Evolutionary conservation across 2,113 vertebrate species (phyloP).

Genomic region (Hippocampus zosterae): DNA sequence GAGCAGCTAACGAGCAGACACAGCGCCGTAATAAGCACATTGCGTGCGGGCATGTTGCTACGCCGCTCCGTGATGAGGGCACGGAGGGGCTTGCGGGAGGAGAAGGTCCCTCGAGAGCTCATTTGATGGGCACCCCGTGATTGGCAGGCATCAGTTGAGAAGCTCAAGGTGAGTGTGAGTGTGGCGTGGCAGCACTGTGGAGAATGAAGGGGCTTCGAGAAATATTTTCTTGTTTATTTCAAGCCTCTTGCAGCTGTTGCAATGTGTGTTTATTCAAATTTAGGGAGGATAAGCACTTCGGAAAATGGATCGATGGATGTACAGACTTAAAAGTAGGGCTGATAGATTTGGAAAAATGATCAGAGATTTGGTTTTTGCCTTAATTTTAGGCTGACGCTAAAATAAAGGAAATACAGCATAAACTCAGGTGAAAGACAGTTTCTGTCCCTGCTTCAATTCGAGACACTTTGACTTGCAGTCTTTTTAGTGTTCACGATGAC

Average conservation of each 20-base stretch:
- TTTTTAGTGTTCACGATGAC: too few species aligned
- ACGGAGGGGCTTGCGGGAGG: not conserved
- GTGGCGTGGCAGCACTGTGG: not conserved
- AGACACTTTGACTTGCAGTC: too few species aligned
- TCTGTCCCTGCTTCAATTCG: too few species aligned
- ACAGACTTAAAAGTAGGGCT: not conserved
- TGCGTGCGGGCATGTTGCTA: conserved; percentile 24
- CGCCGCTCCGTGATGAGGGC: not conserved
- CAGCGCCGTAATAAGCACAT: conserved; percentile 23
- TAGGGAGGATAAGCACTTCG: too few species aligned
- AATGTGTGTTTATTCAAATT: not conserved
- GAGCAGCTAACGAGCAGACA: conserved; percentile 41
- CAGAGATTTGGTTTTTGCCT: too few species aligned
- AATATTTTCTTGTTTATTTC: too few species aligned
- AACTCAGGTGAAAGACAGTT: too few species aligned
- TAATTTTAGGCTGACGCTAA: too few species aligned
- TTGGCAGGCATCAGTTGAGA: conserved; percentile 20
- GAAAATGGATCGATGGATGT: too few species aligned
- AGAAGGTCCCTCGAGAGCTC: conserved; percentile 22
- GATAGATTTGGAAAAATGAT: too few species aligned
- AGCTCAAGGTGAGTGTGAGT: conserved; percentile 3
- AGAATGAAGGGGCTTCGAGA: conserved; percentile 10
- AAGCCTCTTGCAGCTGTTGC: not conserved
- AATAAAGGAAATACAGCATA: too few species aligned
- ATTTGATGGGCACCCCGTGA: conserved; percentile 32